A percentile compares a stretch with the other conserved stretches of the same genome.
Evolutionary conservation across 2,113 vertebrate species (phyloP).

Genomic region (Lamprotornis superbus): DNA sequence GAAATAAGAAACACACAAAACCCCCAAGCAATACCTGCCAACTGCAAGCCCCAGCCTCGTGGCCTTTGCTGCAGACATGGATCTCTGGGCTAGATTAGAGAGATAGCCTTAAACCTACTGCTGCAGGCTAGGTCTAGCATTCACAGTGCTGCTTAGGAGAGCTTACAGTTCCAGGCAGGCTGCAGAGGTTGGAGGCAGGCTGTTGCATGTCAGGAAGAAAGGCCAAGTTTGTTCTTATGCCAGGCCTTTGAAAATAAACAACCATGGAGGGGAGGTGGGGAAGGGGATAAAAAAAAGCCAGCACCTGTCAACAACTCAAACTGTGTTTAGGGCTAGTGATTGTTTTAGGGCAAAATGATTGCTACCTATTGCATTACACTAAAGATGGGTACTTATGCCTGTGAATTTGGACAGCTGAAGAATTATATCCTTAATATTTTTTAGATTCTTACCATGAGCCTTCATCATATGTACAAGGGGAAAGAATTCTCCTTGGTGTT

Average conservation of each 20-base stretch:
- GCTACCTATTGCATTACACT: background rate
- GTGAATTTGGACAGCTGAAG: background rate
- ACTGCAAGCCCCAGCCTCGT: background rate
- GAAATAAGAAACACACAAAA: background rate
- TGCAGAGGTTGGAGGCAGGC: background rate
- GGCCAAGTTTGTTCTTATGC: background rate
- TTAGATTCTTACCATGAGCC: background rate
- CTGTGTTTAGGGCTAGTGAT: background rate
- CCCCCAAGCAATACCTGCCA: background rate
- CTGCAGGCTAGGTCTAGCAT: conserved; percentile 16
- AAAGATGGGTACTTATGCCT: background rate
- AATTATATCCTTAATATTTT: background rate
- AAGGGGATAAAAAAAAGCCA: fast-evolving
- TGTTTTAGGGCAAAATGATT: background rate
- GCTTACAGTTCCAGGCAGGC: background rate
- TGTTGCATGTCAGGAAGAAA: background rate
- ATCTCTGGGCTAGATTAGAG: background rate
- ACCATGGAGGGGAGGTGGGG: fast-evolving
- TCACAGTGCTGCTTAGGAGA: background rate
- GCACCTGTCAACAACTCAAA: background rate
- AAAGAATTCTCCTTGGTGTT: background rate
- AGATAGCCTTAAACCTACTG: background rate
- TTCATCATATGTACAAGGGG: background rate
- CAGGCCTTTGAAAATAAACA: background rate
- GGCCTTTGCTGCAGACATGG: background rate